Conservation (phyloP, 2,113 vertebrate species). For the Argyrosomus japonicus region DNA sequence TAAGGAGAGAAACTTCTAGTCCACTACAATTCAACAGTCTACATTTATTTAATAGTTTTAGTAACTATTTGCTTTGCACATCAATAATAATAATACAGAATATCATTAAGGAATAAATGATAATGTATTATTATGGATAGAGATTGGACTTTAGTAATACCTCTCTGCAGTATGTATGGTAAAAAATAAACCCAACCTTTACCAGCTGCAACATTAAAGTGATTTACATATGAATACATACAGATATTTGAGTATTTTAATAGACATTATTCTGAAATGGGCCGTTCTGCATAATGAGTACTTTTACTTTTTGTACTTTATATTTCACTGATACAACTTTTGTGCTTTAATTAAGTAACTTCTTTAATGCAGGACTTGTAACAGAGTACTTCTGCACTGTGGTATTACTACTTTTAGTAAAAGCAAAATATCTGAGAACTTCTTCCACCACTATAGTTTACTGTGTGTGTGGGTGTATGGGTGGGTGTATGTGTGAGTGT, state of each 20-base stretch:
- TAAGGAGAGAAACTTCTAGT: neutral
- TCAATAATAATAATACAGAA: neutral
- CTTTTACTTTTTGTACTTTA: neutral
- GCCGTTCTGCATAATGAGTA: neutral
- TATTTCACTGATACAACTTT: neutral
- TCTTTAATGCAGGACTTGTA: neutral
- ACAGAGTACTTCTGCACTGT: no score
- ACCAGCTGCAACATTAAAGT: neutral
- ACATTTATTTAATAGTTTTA: neutral
- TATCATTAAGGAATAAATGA: neutral
- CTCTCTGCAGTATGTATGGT: neutral
- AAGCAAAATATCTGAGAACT: no score
- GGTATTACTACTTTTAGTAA: no score
- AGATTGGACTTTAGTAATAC: no score
- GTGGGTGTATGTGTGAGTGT: no score
- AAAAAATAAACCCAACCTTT: neutral
- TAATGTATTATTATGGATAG: neutral
- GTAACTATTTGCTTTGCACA: neutral
- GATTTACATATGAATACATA: neutral
- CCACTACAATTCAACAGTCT: neutral
- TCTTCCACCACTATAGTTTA: no score
- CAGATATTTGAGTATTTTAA: neutral
- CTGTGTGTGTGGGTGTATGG: no score
- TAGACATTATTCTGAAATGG: neutral
- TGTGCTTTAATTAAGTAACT: neutral